Conservation (phyloP, 2,113 vertebrate species). For the Xiphophorus hellerii region DNA sequence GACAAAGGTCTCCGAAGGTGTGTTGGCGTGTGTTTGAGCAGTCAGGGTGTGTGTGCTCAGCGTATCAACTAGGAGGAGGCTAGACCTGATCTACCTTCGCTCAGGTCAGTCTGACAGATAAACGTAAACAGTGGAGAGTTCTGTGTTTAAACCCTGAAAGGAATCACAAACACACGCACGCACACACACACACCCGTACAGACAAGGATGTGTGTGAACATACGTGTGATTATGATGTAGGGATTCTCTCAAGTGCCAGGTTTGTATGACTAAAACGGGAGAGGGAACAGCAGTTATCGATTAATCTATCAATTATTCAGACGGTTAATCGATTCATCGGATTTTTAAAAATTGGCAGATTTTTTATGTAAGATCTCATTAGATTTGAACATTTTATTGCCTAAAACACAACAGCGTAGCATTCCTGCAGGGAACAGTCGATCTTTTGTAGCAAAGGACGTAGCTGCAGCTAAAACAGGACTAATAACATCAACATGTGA, state of each 20-base stretch:
- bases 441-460: too few species aligned
- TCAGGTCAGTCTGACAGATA: slow-evolving; percentile 58
- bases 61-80: slow-evolving; percentile 48
- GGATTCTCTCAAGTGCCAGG: slow-evolving; percentile 32
- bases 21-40: slow-evolving; percentile 40
- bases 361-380: too few species aligned
- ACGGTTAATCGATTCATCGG: too few species aligned
- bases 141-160: slow-evolving; percentile 45
- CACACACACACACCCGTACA: slow-evolving; percentile 1
- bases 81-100: slow-evolving; percentile 57
- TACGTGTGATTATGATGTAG: slow-evolving; percentile 16
- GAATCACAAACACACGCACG: slow-evolving; percentile 40
- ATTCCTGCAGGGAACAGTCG: too few species aligned
- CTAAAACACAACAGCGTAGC: too few species aligned
- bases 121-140: slow-evolving; percentile 59
- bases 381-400: too few species aligned
- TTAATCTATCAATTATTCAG: too few species aligned
- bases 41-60: slow-evolving; percentile 40
- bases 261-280: slow-evolving; percentile 44
- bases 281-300: slow-evolving; percentile 2
- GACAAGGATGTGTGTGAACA: neutral
- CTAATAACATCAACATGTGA: too few species aligned
- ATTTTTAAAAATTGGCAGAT: too few species aligned
- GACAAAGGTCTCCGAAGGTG: slow-evolving; percentile 47
- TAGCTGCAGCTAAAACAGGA: too few species aligned